Evolutionary conservation across 1,140 invertebrate genomes (phyloP).

Genomic region (Caerostris darwini): DNA sequence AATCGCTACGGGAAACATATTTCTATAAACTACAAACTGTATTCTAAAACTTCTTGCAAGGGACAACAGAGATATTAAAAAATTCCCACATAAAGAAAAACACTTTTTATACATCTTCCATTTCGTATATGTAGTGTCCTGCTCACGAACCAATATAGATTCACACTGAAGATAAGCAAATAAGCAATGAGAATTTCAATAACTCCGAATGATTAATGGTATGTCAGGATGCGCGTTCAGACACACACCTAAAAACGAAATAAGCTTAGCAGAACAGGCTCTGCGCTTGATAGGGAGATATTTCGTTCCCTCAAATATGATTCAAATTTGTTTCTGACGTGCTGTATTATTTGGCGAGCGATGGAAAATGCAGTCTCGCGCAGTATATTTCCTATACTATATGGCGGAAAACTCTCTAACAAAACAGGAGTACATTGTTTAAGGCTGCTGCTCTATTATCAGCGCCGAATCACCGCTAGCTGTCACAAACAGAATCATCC

Average conservation of each 20-base stretch:
- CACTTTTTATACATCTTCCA: not conserved
- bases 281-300: conserved; percentile 21
- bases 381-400: not conserved
- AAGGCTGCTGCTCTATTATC: conserved; percentile 1
- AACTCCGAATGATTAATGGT: not conserved
- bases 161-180: conserved; percentile 13
- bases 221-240: not conserved
- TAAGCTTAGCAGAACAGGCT: not conserved
- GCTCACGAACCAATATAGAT: not conserved
- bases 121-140: not conserved
- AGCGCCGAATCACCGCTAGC: conserved; percentile 31
- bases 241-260: conserved; percentile 3
- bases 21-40: too few relatives aligned
- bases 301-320: conserved; percentile 37
- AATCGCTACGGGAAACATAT: too few relatives aligned
- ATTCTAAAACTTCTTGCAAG: too few relatives aligned
- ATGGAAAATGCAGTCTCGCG: not conserved
- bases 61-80: too few relatives aligned
- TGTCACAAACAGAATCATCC: conserved; percentile 53
- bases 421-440: conserved; percentile 21
- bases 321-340: conserved; percentile 50
- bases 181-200: conserved; percentile 58
- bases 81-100: too few relatives aligned
- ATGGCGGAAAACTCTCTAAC: not conserved
- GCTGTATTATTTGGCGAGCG: not conserved